Evolutionary conservation across 2,113 vertebrate species (phyloP).

Genomic region (Pterocles gutturalis): DNA sequence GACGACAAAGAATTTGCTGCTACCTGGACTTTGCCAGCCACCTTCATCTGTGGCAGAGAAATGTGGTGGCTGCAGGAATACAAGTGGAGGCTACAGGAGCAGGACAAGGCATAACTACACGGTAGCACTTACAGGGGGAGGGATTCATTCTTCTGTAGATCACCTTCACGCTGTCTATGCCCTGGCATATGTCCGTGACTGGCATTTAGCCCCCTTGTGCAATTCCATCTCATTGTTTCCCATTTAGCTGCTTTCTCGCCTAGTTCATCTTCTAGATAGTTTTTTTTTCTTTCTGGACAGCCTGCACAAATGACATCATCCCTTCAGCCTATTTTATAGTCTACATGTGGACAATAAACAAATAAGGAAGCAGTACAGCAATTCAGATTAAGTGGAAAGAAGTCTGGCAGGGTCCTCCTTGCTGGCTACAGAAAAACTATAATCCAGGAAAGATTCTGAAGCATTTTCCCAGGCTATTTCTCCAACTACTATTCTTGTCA

Average conservation of each 20-base stretch:
- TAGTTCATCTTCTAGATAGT: neutral
- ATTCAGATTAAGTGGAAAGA: neutral
- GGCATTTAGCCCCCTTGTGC: fast-evolving
- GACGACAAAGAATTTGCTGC: neutral
- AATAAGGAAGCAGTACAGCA: neutral
- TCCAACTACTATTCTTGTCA: neutral
- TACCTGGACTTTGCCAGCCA: neutral
- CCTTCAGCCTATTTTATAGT: neutral
- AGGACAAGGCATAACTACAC: neutral
- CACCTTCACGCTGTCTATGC: neutral
- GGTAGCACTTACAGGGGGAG: neutral
- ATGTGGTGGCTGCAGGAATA: neutral
- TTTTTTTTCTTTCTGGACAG: neutral
- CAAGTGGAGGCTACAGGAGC: neutral
- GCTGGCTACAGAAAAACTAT: neutral
- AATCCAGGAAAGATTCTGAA: neutral
- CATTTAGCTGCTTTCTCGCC: neutral
- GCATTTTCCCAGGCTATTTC: constrained; percentile 7
- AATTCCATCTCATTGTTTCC: neutral
- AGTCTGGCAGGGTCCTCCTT: neutral
- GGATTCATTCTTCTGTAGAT: neutral
- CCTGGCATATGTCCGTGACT: neutral
- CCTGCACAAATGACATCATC: neutral
- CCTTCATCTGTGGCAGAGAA: neutral
- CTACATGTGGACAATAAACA: neutral